Percentiles rank a stretch among this genome's conserved stretches.
Evolutionary conservation across 2,797 vertebrate species (phyloP).

Genomic region (Muraenolepis orangiensis): DNA sequence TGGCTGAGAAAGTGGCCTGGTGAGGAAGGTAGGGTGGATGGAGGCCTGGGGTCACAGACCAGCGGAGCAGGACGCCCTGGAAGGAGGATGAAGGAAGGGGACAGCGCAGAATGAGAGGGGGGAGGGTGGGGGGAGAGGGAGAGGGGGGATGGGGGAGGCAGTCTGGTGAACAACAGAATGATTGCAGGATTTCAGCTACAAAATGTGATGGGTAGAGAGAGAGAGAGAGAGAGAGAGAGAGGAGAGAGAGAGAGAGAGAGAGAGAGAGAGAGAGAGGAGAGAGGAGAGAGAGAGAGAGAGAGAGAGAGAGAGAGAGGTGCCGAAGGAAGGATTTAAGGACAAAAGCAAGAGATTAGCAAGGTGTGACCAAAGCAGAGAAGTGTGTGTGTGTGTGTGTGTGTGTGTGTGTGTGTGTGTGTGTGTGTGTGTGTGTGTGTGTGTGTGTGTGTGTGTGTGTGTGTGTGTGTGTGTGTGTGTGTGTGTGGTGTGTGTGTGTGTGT

Average conservation of each 20-base stretch:
- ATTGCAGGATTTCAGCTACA: slow-evolving; percentile 60
- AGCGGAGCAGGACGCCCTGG: slow-evolving; percentile 53
- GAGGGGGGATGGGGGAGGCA: slow-evolving; percentile 25
- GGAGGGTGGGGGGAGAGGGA: slow-evolving; percentile 31
- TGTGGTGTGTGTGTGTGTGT: not conserved
- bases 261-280: slow-evolving; percentile 21
- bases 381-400: slow-evolving; percentile 4
- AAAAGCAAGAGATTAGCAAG: slow-evolving; percentile 41
- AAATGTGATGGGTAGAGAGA: slow-evolving; percentile 2
- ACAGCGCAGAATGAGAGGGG: slow-evolving; percentile 30
- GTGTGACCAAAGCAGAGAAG: slow-evolving; percentile 29
- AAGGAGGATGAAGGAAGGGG: slow-evolving; percentile 50
- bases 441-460: slow-evolving; percentile 13
- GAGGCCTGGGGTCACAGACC: slow-evolving; percentile 58
- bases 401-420: slow-evolving; percentile 2
- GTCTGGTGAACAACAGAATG: slow-evolving; percentile 68
- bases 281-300: slow-evolving; percentile 10
- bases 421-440: slow-evolving; percentile 2
- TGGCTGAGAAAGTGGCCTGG: slow-evolving; percentile 44
- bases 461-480: slow-evolving; percentile 1
- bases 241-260: slow-evolving; percentile 20
- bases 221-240: slow-evolving; percentile 19
- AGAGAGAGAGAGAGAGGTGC: slow-evolving; percentile 24
- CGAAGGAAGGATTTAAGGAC: slow-evolving; percentile 40
- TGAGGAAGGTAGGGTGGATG: not conserved